Percentiles rank a stretch among this genome's conserved stretches.
phyloP scores from a whole-genome alignment of 2,888 invertebrate genomes.

The Sinohyriopsis cumingii region DNA sequence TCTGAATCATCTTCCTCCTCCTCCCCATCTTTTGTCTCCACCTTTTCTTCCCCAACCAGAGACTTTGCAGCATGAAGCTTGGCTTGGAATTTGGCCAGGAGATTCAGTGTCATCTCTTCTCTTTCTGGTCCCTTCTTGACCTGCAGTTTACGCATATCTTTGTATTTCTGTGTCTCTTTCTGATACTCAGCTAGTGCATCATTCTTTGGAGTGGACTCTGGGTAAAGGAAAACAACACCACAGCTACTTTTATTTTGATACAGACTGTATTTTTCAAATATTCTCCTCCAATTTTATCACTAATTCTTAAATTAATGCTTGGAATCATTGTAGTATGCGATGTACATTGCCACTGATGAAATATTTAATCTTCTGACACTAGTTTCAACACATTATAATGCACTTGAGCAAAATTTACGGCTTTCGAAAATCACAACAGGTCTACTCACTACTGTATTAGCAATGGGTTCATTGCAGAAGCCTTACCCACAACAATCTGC shows the following conservation, averaged over 20 bases:
- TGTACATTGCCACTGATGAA: no score
- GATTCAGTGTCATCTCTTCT: constrained; percentile 79
- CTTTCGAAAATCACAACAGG: no score
- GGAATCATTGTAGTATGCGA: no score
- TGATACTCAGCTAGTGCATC: constrained; percentile 60
- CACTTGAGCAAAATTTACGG: no score
- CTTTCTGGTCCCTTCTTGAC: constrained; percentile 57
- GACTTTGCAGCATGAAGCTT: constrained; percentile 81
- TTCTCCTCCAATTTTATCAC: no score
- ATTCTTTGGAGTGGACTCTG: constrained; percentile 35
- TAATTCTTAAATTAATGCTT: no score
- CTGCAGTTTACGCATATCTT: constrained; percentile 53
- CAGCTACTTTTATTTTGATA: background rate
- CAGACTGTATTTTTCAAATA: background rate
- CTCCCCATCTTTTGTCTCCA: constrained; percentile 71
- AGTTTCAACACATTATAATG: no score
- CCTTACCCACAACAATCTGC: no score
- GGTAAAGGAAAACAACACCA: constrained; percentile 1
- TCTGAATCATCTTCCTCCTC: constrained; percentile 68
- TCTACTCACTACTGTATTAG: no score
- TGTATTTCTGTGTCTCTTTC: constrained; percentile 63
- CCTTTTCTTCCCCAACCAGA: constrained; percentile 52
- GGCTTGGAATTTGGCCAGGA: constrained; percentile 87
- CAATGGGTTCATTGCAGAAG: no score
- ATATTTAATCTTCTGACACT: no score